Conservation (phyloP, 2,113 vertebrate genomes). For the Lampris megalopsis region DNA sequence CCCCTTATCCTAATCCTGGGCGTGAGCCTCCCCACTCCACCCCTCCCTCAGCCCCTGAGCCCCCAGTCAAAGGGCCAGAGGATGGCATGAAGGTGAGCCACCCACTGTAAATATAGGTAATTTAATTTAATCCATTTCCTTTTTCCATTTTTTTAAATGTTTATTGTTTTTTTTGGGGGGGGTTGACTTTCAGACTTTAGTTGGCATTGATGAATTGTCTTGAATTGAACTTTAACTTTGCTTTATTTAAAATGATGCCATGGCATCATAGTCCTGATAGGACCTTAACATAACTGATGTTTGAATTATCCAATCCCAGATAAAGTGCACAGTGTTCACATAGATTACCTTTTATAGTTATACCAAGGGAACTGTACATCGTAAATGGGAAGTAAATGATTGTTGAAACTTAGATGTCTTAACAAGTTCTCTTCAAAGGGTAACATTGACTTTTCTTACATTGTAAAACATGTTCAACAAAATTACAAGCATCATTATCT, state of each 20-base stretch:
- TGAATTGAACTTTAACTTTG: not conserved
- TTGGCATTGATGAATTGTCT: not conserved
- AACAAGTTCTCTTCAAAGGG: not conserved
- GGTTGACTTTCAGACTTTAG: conserved; percentile 2
- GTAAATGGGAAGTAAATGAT: not conserved
- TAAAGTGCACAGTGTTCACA: too few relatives aligned
- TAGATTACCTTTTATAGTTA: too few relatives aligned
- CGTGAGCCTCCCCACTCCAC: conserved; percentile 77
- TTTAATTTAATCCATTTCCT: conserved; percentile 71
- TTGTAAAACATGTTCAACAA: not conserved
- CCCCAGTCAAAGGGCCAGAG: conserved; percentile 80
- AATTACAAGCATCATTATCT: not conserved
- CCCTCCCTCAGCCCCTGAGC: conserved; percentile 80
- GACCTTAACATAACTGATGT: not conserved
- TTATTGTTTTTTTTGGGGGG: not conserved
- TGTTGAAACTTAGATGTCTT: not conserved
- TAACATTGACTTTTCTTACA: not conserved
- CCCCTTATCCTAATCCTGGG: conserved; percentile 78
- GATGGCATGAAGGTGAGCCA: conserved; percentile 89
- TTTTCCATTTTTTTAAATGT: conserved; percentile 45
- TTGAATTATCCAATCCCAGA: not conserved
- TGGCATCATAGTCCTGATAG: too few relatives aligned
- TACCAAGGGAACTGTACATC: too few relatives aligned
- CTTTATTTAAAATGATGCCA: not conserved
- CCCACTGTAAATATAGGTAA: conserved; percentile 87